phyloP scores from a whole-genome alignment of 2,113 vertebrate genomes.

The Saccopteryx bilineata region DNA sequence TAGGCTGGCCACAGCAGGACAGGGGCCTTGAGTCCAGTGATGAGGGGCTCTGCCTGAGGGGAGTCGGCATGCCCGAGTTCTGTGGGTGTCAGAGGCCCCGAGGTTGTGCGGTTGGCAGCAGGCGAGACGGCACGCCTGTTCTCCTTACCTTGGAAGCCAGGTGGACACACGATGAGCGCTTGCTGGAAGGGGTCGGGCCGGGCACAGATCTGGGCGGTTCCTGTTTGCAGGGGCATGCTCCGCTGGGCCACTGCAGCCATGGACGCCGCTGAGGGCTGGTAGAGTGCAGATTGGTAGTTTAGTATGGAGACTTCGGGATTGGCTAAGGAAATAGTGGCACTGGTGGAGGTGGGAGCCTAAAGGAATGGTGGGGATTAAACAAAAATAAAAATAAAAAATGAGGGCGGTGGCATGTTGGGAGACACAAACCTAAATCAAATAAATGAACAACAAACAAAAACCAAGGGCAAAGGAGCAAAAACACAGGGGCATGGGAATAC shows the following conservation, averaged over 20 bases:
- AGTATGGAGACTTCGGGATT: constrained; percentile 98
- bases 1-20: background rate
- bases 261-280: constrained; percentile 97
- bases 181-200: constrained; percentile 99
- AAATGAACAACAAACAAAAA: constrained; percentile 75
- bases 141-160: constrained; percentile 97
- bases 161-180: constrained; percentile 99
- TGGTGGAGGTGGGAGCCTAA: constrained; percentile 98
- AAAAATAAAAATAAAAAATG: constrained; percentile 90
- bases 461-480: constrained; percentile 65
- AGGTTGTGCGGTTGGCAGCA: accelerated
- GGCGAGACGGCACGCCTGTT: background rate
- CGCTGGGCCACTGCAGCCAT: constrained; percentile 99
- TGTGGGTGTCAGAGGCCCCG: background rate
- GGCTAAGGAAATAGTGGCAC: constrained; percentile 98
- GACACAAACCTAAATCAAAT: constrained; percentile 76
- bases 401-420: constrained; percentile 86
- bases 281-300: constrained; percentile 99
- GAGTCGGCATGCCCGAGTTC: background rate
- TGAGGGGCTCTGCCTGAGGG: background rate
- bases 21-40: background rate
- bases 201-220: constrained; percentile 96
- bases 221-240: constrained; percentile 97
- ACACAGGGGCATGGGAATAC: constrained; percentile 41
- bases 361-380: constrained; percentile 93